These are phyloP conservation scores for Sialia sialis DNA, from an alignment of 2,113 vertebrate species.

Conservation along the genomic window DNA sequence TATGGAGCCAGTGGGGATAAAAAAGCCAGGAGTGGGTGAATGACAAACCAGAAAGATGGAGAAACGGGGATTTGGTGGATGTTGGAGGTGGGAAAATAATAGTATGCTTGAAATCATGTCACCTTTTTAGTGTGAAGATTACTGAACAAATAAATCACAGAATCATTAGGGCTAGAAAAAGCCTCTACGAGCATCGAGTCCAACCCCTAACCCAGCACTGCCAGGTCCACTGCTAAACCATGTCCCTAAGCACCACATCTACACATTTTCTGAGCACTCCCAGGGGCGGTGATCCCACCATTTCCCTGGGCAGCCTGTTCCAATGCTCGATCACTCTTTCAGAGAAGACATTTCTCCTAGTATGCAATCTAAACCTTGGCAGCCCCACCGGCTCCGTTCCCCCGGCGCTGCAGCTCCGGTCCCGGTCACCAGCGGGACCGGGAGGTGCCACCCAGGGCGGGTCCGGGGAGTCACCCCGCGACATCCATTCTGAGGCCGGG, in stretches of 20 bases:
- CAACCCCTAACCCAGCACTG: too few species aligned
- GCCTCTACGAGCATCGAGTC: neutral
- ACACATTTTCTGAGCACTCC: neutral
- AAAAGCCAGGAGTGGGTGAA: neutral
- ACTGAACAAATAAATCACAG: neutral
- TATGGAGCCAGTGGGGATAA: too few species aligned
- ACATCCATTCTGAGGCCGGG: neutral
- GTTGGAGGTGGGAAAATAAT: fast-evolving
- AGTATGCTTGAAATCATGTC: neutral
- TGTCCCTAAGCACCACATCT: neutral
- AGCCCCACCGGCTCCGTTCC: fast-evolving
- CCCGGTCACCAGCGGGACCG: fast-evolving
- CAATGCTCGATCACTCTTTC: too few species aligned
- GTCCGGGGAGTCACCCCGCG: neutral
- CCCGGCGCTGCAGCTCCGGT: fast-evolving
- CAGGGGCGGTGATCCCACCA: neutral
- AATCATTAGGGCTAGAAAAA: neutral
- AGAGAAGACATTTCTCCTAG: neutral
- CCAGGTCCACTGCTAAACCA: neutral
- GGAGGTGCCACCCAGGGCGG: neutral
- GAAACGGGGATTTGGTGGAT: neutral
- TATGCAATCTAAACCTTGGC: neutral
- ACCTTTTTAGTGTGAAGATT: neutral
- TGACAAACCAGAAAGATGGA: neutral
- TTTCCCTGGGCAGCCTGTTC: neutral